A percentile compares a stretch with the other conserved stretches of the same genome.
phyloP scores from a whole-genome alignment of 1,140 invertebrate species.

The Micrasema minimum region DNA sequence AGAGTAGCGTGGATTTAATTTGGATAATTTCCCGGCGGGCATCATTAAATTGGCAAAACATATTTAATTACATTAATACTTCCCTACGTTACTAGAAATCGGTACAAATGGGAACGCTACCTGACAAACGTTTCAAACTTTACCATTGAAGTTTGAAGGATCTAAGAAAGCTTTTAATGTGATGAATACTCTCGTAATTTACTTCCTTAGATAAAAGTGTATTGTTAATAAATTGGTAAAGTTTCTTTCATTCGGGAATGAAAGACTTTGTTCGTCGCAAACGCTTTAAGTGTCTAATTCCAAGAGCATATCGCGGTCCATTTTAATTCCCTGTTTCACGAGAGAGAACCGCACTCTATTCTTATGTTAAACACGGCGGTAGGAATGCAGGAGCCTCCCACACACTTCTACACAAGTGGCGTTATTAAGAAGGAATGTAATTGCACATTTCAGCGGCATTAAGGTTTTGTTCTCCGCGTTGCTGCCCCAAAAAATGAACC shows the following conservation, averaged over 20 bases:
- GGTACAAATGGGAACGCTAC: no score
- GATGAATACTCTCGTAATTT: no score
- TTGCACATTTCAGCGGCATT: conserved; percentile 44
- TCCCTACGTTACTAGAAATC: no score
- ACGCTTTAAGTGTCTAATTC: conserved; percentile 10
- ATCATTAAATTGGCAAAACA: no score
- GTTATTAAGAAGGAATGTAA: conserved; percentile 52
- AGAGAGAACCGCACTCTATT: conserved; percentile 21
- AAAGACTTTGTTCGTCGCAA: background rate
- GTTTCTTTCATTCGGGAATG: conserved; percentile 3
- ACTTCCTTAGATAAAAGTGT: background rate
- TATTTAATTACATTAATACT: no score
- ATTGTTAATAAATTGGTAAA: background rate
- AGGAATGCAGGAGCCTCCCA: conserved; percentile 16
- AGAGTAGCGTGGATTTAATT: background rate
- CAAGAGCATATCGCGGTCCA: conserved; percentile 17
- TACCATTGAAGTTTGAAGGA: no score
- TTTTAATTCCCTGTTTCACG: conserved; percentile 22
- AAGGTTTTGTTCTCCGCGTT: conserved; percentile 19
- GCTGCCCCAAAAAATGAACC: conserved; percentile 21
- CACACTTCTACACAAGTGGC: conserved; percentile 11
- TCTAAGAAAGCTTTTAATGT: no score
- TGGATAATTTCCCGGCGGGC: no score
- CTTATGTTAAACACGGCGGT: conserved; percentile 4
- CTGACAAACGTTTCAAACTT: no score